Conservation (phyloP, 2,113 vertebrate genomes). For the Pandion haliaetus region DNA sequence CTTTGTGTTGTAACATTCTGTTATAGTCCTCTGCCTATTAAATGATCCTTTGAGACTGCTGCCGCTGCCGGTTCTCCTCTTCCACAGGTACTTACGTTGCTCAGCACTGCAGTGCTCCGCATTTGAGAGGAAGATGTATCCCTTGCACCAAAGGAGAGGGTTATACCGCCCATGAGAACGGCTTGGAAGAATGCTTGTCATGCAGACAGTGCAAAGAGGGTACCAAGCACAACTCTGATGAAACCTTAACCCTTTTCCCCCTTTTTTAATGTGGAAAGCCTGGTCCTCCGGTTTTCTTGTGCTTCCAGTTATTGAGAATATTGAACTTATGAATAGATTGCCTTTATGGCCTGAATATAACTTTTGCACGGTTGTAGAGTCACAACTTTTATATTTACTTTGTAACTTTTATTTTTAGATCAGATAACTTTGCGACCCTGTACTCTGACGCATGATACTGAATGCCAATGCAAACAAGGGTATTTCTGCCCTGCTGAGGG, state of each 20-base stretch:
- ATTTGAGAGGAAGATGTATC: not conserved
- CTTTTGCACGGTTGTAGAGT: not conserved
- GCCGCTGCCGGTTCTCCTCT: not conserved
- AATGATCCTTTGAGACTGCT: not conserved
- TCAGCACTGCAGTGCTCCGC: not conserved
- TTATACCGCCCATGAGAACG: not conserved
- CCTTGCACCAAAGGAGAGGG: not conserved
- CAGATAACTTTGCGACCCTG: constrained; percentile 8
- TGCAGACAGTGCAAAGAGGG: constrained; percentile 57
- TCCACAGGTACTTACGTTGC: not conserved
- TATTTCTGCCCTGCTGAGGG: not conserved
- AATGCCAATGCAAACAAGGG: constrained; percentile 32
- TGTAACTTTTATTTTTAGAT: constrained; percentile 32
- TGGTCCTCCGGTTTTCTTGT: not conserved
- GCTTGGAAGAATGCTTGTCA: not conserved
- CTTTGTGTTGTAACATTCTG: not conserved
- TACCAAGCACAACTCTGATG: not conserved
- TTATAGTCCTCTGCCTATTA: not conserved
- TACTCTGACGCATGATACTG: not conserved
- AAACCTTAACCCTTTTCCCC: not conserved
- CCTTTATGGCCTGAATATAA: not conserved
- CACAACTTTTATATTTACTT: not conserved
- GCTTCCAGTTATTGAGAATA: not conserved
- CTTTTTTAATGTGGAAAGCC: not conserved
- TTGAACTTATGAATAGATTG: not conserved